phyloP scores from a whole-genome alignment of 2,888 invertebrate genomes.

The Acronicta leporina region DNA sequence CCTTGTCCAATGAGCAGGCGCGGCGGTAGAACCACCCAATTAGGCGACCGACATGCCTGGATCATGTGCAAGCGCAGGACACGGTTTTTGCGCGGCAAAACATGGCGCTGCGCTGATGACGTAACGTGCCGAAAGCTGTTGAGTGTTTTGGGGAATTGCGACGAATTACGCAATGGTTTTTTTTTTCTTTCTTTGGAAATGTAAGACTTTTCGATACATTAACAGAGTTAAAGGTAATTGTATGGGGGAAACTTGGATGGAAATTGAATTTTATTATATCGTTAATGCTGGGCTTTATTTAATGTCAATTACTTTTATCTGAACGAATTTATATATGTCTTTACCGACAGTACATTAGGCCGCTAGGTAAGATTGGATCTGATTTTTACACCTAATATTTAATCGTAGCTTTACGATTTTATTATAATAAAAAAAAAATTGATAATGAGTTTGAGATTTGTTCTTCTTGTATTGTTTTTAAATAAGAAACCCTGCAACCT shows the following conservation, averaged over 20 bases:
- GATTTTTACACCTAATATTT: too few relatives aligned
- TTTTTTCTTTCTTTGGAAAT: slow-evolving; percentile 25
- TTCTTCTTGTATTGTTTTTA: background rate
- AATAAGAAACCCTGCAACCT: slow-evolving; percentile 23
- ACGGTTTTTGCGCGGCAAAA: slow-evolving; percentile 73
- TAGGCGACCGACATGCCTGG: slow-evolving; percentile 73
- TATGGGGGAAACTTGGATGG: background rate
- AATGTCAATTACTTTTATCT: too few relatives aligned
- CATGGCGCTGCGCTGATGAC: slow-evolving; percentile 71
- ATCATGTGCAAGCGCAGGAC: slow-evolving; percentile 66
- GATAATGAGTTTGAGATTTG: background rate
- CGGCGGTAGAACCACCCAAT: slow-evolving; percentile 77
- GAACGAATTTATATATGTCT: too few relatives aligned
- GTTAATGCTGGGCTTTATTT: background rate
- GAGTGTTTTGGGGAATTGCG: slow-evolving; percentile 45
- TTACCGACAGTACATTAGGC: too few relatives aligned
- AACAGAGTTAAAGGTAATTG: slow-evolving; percentile 15
- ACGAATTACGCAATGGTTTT: slow-evolving; percentile 42
- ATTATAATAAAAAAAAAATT: too few relatives aligned
- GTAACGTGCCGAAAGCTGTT: slow-evolving; percentile 56
- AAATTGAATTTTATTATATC: background rate
- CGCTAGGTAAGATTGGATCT: too few relatives aligned
- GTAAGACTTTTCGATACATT: slow-evolving; percentile 41
- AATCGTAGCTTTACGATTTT: too few relatives aligned
- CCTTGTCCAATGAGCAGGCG: slow-evolving; percentile 78